Conservation (phyloP, 2,888 invertebrate species). For the Diadegma fenestrale region DNA sequence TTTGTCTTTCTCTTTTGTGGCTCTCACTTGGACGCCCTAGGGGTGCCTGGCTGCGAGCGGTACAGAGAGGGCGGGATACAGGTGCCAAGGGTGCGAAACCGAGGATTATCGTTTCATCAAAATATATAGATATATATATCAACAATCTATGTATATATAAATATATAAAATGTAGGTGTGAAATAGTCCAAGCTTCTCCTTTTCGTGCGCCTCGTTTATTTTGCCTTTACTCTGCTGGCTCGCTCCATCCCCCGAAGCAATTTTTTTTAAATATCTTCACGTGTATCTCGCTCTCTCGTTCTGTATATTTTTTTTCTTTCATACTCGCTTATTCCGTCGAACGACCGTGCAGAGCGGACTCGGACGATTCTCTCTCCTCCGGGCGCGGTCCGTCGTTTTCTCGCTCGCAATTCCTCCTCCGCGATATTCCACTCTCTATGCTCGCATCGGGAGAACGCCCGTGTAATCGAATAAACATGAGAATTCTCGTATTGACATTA, state of each 20-base stretch:
- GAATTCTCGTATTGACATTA: slow-evolving; percentile 71
- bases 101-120: slow-evolving; percentile 71
- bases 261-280: slow-evolving; percentile 39
- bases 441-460: slow-evolving; percentile 40
- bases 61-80: slow-evolving; percentile 45
- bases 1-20: slow-evolving; percentile 40
- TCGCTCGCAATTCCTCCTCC: slow-evolving; percentile 66
- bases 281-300: slow-evolving; percentile 11
- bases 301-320: slow-evolving; percentile 34
- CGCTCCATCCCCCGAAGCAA: slow-evolving; percentile 54
- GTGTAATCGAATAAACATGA: slow-evolving; percentile 72
- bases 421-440: slow-evolving; percentile 46
- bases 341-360: slow-evolving; percentile 43
- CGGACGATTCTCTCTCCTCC: slow-evolving; percentile 42
- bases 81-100: slow-evolving; percentile 72
- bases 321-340: slow-evolving; percentile 48
- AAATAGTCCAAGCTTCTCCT: slow-evolving; percentile 70
- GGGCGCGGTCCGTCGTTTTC: slow-evolving; percentile 65
- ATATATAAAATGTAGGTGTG: slow-evolving; percentile 18
- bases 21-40: slow-evolving; percentile 40
- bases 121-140: slow-evolving; percentile 14
- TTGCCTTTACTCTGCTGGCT: slow-evolving; percentile 60
- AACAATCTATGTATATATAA: not conserved
- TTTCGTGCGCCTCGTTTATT: slow-evolving; percentile 69
- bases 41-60: slow-evolving; percentile 64